Conservation (phyloP, 2,113 vertebrate genomes). For the Sander lucioperca region DNA sequence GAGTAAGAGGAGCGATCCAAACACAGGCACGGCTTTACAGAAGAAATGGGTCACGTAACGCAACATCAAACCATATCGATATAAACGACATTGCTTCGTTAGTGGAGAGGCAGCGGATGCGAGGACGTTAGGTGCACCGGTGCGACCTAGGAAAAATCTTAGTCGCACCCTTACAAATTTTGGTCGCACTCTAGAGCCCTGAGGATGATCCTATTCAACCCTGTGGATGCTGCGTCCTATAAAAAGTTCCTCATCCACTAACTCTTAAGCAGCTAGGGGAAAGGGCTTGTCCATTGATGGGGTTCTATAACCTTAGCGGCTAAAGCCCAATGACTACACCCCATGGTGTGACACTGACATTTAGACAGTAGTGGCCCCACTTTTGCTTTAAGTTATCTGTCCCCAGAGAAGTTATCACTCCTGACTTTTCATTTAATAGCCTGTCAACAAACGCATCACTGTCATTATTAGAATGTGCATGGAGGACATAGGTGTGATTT, state of each 20-base stretch:
- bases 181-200: no score
- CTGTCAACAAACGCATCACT: constrained; percentile 16
- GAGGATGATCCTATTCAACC: not conserved
- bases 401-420: not conserved
- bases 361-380: not conserved
- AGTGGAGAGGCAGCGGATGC: no score
- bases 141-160: no score
- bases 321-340: not conserved
- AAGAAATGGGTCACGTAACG: no score
- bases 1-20: no score
- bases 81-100: no score
- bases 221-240: not conserved
- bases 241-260: not conserved
- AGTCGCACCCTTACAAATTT: no score
- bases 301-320: not conserved
- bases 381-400: constrained; percentile 15
- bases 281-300: not conserved
- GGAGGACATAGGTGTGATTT: constrained; percentile 2
- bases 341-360: constrained; percentile 20
- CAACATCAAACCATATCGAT: no score
- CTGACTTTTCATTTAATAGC: constrained; percentile 12
- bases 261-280: not conserved
- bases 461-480: constrained; percentile 12
- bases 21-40: no score
- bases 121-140: no score